Conservation (phyloP, 2,888 invertebrate genomes). For the Augiades crinisus region DNA sequence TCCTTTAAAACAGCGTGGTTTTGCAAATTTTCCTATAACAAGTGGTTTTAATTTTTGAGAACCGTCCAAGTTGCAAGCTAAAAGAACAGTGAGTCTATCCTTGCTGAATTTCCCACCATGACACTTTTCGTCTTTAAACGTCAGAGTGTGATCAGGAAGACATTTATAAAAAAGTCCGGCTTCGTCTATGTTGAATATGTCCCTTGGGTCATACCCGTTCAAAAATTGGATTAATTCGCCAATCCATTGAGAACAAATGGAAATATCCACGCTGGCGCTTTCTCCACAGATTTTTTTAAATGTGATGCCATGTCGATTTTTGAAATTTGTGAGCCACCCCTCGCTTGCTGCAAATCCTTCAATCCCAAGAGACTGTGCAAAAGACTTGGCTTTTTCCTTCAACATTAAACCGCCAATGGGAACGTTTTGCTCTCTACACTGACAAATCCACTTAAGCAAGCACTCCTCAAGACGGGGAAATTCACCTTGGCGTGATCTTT, state of each 20-base stretch:
- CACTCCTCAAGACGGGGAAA: constrained; percentile 8
- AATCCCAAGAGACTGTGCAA: background rate
- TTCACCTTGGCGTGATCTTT: background rate
- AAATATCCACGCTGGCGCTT: background rate
- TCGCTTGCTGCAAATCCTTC: constrained; percentile 1
- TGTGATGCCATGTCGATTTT: background rate
- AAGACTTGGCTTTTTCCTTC: constrained; percentile 4
- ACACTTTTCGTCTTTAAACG: constrained; percentile 33
- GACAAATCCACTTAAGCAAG: constrained; percentile 1
- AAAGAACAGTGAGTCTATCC: constrained; percentile 32
- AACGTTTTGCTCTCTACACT: constrained; percentile 7
- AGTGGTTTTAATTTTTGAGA: constrained; percentile 33
- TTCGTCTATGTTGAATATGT: constrained; percentile 2
- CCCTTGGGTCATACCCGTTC: background rate
- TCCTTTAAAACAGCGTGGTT: constrained; percentile 32
- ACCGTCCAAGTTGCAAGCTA: constrained; percentile 32
- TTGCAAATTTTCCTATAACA: constrained; percentile 33
- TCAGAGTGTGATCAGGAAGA: constrained; percentile 25
- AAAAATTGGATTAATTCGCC: background rate
- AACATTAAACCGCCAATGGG: background rate
- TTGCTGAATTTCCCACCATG: constrained; percentile 34
- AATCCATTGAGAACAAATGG: background rate
- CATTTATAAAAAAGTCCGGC: constrained; percentile 5
- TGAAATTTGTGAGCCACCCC: constrained; percentile 2
- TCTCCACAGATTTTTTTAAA: constrained; percentile 1